phyloP scores from a whole-genome alignment of 2,797 vertebrate genomes.

The Podargus strigoides region DNA sequence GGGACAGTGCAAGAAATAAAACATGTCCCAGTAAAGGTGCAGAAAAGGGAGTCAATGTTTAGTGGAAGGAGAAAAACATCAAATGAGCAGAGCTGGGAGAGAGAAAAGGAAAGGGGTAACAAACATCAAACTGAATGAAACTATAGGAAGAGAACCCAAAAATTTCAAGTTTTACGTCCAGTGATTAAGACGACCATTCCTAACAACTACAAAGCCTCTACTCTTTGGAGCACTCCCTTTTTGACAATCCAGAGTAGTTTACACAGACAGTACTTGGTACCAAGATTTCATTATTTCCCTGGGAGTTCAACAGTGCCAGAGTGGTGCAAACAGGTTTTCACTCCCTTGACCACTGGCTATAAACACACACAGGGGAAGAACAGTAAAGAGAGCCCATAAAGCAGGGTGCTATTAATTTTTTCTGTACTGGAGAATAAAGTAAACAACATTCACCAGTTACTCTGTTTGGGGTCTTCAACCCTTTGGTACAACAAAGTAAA shows the following conservation, averaged over 20 bases:
- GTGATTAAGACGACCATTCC: background rate
- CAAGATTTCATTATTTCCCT: background rate
- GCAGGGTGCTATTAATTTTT: conserved; percentile 2
- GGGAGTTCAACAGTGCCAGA: background rate
- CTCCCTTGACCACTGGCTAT: background rate
- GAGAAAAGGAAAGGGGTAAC: background rate
- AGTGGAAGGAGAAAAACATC: background rate
- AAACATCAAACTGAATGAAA: background rate
- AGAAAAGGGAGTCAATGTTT: background rate
- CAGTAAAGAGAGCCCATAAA: conserved; percentile 3
- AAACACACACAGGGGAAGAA: background rate
- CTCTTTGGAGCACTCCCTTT: background rate
- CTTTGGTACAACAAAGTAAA: background rate
- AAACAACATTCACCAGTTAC: background rate
- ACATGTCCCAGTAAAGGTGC: background rate
- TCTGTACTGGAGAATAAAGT: background rate
- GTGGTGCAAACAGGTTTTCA: background rate
- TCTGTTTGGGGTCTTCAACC: background rate
- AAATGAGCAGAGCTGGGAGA: background rate
- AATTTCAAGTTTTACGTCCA: background rate
- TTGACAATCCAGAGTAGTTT: background rate
- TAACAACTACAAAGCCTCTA: background rate
- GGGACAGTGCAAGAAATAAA: background rate
- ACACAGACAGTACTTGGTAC: background rate
- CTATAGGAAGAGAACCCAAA: background rate